Percentiles rank a stretch among this genome's conserved stretches.
Conservation (phyloP, 37 sponge, comb jelly and placozoan species). For the Corticium candelabrum region DNA sequence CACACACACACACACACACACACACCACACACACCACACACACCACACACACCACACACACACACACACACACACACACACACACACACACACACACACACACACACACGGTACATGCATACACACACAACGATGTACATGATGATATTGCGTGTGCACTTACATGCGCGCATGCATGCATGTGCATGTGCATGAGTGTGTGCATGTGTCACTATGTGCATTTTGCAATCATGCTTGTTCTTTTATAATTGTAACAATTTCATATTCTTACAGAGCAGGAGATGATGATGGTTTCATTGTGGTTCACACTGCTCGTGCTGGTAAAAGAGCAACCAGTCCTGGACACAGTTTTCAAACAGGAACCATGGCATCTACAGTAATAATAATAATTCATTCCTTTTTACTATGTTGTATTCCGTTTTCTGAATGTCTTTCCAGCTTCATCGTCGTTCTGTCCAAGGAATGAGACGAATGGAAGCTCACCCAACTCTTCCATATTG, state of each 20-base stretch:
- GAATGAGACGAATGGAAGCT: conserved; percentile 52
- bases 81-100: conserved; percentile 5
- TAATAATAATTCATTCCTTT: conserved; percentile 13
- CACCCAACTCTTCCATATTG: conserved; percentile 85
- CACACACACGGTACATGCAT: not conserved
- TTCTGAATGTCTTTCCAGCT: conserved; percentile 24
- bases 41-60: no score
- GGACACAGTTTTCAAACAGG: not conserved
- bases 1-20: not conserved
- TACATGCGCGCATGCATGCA: not conserved
- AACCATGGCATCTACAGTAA: not conserved
- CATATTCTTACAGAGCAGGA: not conserved
- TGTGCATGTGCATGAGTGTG: not conserved
- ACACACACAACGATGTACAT: not conserved
- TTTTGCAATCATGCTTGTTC: no score
- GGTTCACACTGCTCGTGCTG: not conserved
- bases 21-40: no score
- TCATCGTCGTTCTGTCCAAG: conserved; percentile 29
- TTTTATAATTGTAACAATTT: no score
- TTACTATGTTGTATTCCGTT: conserved; percentile 25
- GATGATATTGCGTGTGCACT: not conserved
- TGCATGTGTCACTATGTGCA: not conserved
- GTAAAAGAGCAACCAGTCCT: not conserved
- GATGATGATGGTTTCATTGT: not conserved
- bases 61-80: conserved; percentile 3